Evolutionary conservation across 2,113 vertebrate species (phyloP).

Genomic region (Narcine bancroftii): DNA sequence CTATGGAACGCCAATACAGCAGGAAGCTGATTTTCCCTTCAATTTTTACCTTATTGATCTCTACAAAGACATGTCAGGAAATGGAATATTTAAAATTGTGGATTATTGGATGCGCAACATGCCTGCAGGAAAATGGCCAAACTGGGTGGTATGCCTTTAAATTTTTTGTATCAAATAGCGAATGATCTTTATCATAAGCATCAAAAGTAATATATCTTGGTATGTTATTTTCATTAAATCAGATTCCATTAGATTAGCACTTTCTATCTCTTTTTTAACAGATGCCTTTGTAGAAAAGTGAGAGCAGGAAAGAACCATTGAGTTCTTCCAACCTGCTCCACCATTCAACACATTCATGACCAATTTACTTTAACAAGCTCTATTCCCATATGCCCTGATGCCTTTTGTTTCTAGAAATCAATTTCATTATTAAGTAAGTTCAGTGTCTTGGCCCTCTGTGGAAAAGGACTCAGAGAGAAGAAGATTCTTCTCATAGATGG

Average conservation of each 20-base stretch:
- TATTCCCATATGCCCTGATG: no score
- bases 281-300: no score
- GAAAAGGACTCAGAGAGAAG: no score
- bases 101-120: slow-evolving; percentile 83
- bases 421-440: no score
- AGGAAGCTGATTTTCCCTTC: slow-evolving; percentile 86
- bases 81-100: slow-evolving; percentile 59
- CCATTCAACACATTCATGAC: no score
- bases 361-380: no score
- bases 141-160: slow-evolving; percentile 77
- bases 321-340: no score
- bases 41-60: slow-evolving; percentile 76
- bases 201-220: not conserved
- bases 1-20: slow-evolving; percentile 67
- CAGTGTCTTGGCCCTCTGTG: no score
- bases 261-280: not conserved
- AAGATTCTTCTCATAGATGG: no score
- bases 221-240: not conserved
- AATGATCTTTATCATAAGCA: not conserved
- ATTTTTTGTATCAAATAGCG: not conserved
- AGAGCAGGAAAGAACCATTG: no score
- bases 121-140: slow-evolving; percentile 83
- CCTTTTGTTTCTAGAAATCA: no score
- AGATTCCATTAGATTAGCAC: not conserved
- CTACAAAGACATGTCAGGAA: slow-evolving; percentile 58